Evolutionary conservation across 2,888 invertebrate species (phyloP).

Genomic region (Lasioglossum zephyrum): DNA sequence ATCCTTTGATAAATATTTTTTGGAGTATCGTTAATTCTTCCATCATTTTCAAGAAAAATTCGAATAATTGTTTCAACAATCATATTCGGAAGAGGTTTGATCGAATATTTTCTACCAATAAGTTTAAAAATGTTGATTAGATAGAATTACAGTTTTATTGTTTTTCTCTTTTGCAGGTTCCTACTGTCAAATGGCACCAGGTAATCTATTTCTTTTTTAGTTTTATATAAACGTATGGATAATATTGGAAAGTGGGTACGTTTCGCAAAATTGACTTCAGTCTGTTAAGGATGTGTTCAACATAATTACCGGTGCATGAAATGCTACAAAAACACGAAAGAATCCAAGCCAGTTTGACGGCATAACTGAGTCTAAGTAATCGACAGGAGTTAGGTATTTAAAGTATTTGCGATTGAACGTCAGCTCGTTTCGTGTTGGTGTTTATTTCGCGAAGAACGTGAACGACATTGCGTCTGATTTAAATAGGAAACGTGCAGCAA

Average conservation of each 20-base stretch:
- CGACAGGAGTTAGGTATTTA: background rate
- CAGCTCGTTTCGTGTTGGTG: background rate
- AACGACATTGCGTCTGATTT: background rate
- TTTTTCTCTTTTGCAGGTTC: slow-evolving; percentile 75
- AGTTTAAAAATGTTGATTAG: background rate
- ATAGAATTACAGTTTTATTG: slow-evolving; percentile 18
- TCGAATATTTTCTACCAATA: background rate
- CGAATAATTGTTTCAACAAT: background rate
- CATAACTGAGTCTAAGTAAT: slow-evolving; percentile 35
- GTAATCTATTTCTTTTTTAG: slow-evolving; percentile 64
- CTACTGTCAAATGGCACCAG: slow-evolving; percentile 81
- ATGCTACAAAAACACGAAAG: slow-evolving; percentile 13
- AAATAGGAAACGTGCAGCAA: too few relatives aligned
- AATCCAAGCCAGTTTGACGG: slow-evolving; percentile 43
- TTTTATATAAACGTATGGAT: background rate
- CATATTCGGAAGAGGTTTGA: background rate
- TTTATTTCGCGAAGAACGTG: background rate
- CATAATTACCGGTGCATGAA: slow-evolving; percentile 6
- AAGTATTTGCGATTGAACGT: background rate
- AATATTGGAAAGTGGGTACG: background rate
- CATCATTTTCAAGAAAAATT: background rate
- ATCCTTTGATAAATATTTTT: background rate
- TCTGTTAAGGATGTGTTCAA: background rate
- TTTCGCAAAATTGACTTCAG: background rate
- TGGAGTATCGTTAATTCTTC: background rate